Evolutionary conservation across 1,140 invertebrate genomes (phyloP).

Genomic region (Drosophila bipectinata): DNA sequence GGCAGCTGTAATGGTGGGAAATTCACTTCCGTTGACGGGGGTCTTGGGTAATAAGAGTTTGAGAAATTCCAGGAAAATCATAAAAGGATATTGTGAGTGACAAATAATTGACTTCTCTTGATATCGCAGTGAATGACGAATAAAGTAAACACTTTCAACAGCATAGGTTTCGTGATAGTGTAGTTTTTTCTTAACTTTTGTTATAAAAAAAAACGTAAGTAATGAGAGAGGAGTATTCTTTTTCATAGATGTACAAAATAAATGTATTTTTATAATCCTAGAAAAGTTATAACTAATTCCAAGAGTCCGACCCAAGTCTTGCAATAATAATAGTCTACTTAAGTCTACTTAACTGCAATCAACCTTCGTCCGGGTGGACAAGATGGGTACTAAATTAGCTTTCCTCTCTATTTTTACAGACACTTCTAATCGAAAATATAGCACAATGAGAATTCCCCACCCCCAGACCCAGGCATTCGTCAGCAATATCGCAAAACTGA

Average conservation of each 20-base stretch:
- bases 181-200: not conserved
- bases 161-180: not conserved
- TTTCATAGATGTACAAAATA: too few species aligned
- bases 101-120: slow-evolving; percentile 6
- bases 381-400: too few species aligned
- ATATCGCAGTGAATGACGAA: slow-evolving; percentile 48
- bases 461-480: slow-evolving; percentile 36
- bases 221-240: too few species aligned
- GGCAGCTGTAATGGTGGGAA: slow-evolving; percentile 12
- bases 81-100: not conserved
- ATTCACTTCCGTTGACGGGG: slow-evolving; percentile 9
- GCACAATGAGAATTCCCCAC: slow-evolving; percentile 10
- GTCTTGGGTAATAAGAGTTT: not conserved
- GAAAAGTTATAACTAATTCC: too few species aligned
- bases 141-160: not conserved
- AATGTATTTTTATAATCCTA: too few species aligned
- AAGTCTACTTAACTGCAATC: too few species aligned
- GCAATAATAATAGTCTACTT: too few species aligned
- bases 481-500: slow-evolving; percentile 78
- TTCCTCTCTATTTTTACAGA: not conserved
- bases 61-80: not conserved
- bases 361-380: too few species aligned
- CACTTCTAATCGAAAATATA: not conserved
- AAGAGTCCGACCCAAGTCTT: too few species aligned
- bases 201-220: too few species aligned